phyloP scores from a whole-genome alignment of 2,797 vertebrate species.

The Cossypha caffra region DNA sequence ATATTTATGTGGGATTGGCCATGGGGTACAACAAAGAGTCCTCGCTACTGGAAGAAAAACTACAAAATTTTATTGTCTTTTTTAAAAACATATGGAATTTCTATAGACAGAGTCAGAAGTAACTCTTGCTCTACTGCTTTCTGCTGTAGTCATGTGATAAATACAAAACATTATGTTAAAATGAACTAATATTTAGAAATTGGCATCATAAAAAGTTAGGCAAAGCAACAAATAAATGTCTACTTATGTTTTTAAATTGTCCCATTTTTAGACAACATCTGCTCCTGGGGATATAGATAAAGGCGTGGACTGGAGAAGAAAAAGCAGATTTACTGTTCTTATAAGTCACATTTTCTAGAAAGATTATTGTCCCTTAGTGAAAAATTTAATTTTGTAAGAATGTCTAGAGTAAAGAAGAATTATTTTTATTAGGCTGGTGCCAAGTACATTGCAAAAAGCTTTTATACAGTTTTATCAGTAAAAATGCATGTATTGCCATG shows the following conservation, averaged over 20 bases:
- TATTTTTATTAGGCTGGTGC: background rate
- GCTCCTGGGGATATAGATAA: background rate
- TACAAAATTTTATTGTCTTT: background rate
- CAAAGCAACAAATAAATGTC: background rate
- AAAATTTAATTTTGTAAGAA: background rate
- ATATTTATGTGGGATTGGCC: background rate
- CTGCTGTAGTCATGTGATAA: background rate
- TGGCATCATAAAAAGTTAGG: background rate
- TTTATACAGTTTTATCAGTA: background rate
- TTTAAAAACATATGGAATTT: background rate
- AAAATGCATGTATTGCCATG: background rate
- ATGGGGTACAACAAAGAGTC: slow-evolving; percentile 11
- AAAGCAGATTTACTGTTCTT: background rate
- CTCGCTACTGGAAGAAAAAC: background rate
- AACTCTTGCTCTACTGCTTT: background rate
- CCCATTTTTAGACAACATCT: background rate
- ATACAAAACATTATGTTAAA: background rate
- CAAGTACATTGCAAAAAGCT: background rate
- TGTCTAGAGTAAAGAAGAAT: background rate
- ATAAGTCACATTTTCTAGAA: background rate
- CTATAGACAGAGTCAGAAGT: background rate
- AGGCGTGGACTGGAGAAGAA: background rate
- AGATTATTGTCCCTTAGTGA: background rate
- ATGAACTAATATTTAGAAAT: background rate
- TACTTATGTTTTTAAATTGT: background rate